Percentiles rank a stretch among this genome's conserved stretches.
Conservation (phyloP, 2,113 vertebrate species). For the Plestiodon gilberti region DNA sequence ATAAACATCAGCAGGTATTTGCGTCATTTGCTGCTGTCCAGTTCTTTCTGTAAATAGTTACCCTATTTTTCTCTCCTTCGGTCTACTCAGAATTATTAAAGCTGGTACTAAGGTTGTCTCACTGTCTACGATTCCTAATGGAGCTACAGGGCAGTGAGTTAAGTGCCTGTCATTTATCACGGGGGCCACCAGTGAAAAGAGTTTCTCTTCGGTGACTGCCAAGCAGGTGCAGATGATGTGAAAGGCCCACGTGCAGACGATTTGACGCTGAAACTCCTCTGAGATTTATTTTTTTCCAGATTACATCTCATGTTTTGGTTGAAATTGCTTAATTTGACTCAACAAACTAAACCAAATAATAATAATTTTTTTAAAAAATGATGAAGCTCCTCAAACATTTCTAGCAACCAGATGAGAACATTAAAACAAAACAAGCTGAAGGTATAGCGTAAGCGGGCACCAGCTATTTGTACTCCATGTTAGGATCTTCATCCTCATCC, state of each 20-base stretch:
- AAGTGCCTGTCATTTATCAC: background rate
- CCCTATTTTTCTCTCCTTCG: background rate
- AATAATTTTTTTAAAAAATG: too few relatives aligned
- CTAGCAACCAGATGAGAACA: background rate
- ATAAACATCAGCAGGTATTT: background rate
- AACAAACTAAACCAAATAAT: slow-evolving; percentile 3
- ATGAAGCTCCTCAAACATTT: slow-evolving; percentile 24
- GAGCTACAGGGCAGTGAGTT: background rate
- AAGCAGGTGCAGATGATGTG: slow-evolving; percentile 26
- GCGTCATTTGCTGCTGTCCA: background rate
- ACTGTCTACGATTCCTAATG: background rate
- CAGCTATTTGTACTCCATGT: slow-evolving; percentile 6
- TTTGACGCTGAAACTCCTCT: slow-evolving; percentile 22
- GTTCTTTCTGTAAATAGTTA: background rate
- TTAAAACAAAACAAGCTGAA: slow-evolving; percentile 1
- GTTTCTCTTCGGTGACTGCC: slow-evolving; percentile 19
- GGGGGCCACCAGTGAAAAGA: background rate
- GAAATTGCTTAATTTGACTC: slow-evolving; percentile 13
- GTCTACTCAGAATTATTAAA: background rate
- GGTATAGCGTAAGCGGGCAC: slow-evolving; percentile 24
- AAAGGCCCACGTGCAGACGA: background rate
- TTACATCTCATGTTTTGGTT: slow-evolving; percentile 11
- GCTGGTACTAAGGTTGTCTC: background rate
- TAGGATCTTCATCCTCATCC: background rate
- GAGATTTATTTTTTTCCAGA: slow-evolving; percentile 27